Evolutionary conservation across 2,113 vertebrate genomes (phyloP).

Genomic region (Antennarius striatus): DNA sequence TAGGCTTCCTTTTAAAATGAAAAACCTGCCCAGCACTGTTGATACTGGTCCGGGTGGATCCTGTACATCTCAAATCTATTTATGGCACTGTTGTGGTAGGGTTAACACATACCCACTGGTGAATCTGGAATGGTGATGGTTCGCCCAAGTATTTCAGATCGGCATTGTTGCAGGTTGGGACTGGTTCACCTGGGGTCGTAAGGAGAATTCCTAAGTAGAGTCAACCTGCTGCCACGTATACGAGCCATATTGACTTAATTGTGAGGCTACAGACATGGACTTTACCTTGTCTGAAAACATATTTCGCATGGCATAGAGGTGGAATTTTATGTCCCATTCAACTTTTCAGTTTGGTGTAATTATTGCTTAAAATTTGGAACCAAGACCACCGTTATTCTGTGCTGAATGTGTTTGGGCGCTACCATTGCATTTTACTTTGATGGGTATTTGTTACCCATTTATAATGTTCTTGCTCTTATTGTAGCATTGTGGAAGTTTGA

Average conservation of each 20-base stretch:
- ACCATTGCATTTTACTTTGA: constrained; percentile 16
- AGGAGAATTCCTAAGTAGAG: constrained; percentile 60
- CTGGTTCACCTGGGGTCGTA: constrained; percentile 66
- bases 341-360: constrained; percentile 6
- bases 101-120: constrained; percentile 8
- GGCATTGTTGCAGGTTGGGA: constrained; percentile 73
- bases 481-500: not conserved
- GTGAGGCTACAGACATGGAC: not conserved
- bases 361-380: not conserved
- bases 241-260: constrained; percentile 12
- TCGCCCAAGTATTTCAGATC: constrained; percentile 45
- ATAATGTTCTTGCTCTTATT: constrained; percentile 1
- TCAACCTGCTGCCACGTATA: constrained; percentile 56
- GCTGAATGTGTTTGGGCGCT: constrained; percentile 19
- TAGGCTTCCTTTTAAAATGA: not conserved
- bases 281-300: constrained; percentile 24
- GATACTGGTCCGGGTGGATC: not conserved
- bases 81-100: constrained; percentile 2
- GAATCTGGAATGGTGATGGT: constrained; percentile 25
- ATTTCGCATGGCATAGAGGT: not conserved
- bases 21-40: not conserved
- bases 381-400: not conserved
- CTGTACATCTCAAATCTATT: not conserved
- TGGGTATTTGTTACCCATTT: constrained; percentile 3
- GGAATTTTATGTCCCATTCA: not conserved